Base-by-base conservation (phyloP, 2,113 vertebrate species). In the Microcebus griseorufus region DNA sequence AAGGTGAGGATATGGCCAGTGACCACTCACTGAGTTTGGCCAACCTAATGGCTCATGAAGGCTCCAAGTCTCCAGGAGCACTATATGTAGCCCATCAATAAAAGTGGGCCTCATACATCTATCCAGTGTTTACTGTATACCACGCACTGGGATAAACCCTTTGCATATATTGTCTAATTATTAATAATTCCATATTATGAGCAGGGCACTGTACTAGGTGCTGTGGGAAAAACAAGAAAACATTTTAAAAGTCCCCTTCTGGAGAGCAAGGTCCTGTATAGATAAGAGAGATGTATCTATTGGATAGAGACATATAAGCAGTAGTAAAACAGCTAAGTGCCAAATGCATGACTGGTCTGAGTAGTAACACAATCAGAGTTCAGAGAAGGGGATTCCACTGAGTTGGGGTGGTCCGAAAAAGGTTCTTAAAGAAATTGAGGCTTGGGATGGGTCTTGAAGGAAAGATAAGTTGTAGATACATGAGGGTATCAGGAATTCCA, bases 11-110 rank as follows among this genome's bases (percentile, higher is more conserved):
- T 60, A 82, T 87, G 73, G 17, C 51, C 60, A 85, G 53, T 78
- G 69, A 64, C 29, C 20, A 89, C 37, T 82, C 87, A 86, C 8
- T 93, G 90, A 97, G n/a, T 65, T 92, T 86, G 89, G 69, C 39
- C 53, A 92, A 88, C 67, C 17, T 93, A 88, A 86, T 79, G 48
- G 62, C 13, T 65, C 45, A 85, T 93, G 81, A 92, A 73, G 6
- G 14, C 67, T 55, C 37, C 45, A 75, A 81, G 17, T 3, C 45
- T 55, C 70, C 37, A 69, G 51, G 6, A 18, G 22, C 22, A 29
- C 80, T 58, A 65, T 53, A 84, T 37, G 42, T 58, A 92, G 20
- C 32, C 55, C 9, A 22, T 82, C 72, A 78, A 5, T 86, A 37
- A 48, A 93, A 93, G 34, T 81, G 42, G 20, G 51, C 48, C 39